phyloP scores from a whole-genome alignment of 2,888 invertebrate species.

The Pseudolycoriella hygida region DNA sequence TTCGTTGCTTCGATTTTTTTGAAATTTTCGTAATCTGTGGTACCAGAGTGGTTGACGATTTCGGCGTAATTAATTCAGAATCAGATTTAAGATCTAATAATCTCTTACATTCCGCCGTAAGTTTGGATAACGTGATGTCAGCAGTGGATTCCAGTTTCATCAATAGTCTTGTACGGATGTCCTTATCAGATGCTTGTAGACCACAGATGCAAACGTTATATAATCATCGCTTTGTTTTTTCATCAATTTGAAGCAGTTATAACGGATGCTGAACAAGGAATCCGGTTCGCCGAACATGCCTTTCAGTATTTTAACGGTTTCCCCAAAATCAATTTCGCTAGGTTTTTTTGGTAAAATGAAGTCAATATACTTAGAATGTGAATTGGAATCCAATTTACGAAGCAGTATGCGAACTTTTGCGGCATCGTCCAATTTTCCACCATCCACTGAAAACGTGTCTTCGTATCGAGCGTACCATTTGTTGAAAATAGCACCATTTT shows the following conservation, averaged over 20 bases:
- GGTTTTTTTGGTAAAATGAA: too few relatives aligned
- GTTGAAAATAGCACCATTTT: too few relatives aligned
- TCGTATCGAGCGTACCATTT: too few relatives aligned
- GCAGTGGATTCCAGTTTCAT: constrained; percentile 8
- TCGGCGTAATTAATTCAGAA: background rate
- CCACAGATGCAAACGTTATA: constrained; percentile 10
- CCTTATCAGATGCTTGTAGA: constrained; percentile 9
- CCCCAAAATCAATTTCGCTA: too few relatives aligned
- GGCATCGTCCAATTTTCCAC: too few relatives aligned
- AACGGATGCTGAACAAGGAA: too few relatives aligned
- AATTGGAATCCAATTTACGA: too few relatives aligned
- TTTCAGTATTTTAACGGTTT: too few relatives aligned
- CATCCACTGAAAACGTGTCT: too few relatives aligned
- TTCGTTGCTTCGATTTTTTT: background rate
- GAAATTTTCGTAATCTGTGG: background rate
- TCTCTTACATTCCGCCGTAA: background rate
- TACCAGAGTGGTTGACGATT: background rate
- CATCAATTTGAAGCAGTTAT: constrained; percentile 9
- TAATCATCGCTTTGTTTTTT: constrained; percentile 10
- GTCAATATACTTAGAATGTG: too few relatives aligned
- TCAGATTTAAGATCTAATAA: background rate
- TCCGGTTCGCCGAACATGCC: too few relatives aligned
- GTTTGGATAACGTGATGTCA: background rate
- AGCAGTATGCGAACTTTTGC: too few relatives aligned
- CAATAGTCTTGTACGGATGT: constrained; percentile 10